phyloP scores from a whole-genome alignment of 2,888 invertebrate genomes.

The Harpagoxenus sublaevis region DNA sequence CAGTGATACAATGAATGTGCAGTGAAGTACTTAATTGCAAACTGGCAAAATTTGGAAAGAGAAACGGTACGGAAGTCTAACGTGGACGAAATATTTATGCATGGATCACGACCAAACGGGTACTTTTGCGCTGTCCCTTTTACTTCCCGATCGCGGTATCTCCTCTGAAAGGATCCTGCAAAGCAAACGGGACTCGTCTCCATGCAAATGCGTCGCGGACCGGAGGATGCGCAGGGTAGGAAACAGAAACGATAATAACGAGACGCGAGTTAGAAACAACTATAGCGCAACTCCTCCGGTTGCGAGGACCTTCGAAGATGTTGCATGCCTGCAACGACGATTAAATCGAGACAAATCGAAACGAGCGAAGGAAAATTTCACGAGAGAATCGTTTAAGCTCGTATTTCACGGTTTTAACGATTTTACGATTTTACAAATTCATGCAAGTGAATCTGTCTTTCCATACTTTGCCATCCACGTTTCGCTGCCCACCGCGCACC shows the following conservation, averaged over 20 bases:
- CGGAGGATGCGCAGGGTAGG: conserved; percentile 21
- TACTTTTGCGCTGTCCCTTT: conserved; percentile 2
- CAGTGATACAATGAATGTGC: not conserved
- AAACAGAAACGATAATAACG: conserved; percentile 65
- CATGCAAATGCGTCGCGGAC: conserved; percentile 65
- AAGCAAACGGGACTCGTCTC: conserved; percentile 66
- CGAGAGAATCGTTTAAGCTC: conserved; percentile 45
- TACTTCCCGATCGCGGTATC: conserved; percentile 18
- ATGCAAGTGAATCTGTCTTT: not conserved
- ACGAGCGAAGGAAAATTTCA: conserved; percentile 9
- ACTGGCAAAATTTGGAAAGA: not conserved
- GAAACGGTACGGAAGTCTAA: not conserved
- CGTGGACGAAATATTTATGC: conserved; percentile 4
- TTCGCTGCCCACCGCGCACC: no score
- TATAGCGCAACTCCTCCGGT: conserved; percentile 26
- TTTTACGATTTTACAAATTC: conserved; percentile 1
- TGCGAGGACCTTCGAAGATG: conserved; percentile 37
- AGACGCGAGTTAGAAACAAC: conserved; percentile 50
- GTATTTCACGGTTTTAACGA: conserved; percentile 36
- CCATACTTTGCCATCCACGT: not conserved
- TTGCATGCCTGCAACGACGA: conserved; percentile 4
- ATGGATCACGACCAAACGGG: conserved; percentile 21
- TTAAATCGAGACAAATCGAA: conserved; percentile 57
- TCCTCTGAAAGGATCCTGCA: conserved; percentile 44
- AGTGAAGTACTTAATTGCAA: not conserved